These are phyloP conservation scores for Hydrozoanthus tunicans DNA, from an alignment of 64 coral and sea anemone species.

Conservation along the genomic window DNA sequence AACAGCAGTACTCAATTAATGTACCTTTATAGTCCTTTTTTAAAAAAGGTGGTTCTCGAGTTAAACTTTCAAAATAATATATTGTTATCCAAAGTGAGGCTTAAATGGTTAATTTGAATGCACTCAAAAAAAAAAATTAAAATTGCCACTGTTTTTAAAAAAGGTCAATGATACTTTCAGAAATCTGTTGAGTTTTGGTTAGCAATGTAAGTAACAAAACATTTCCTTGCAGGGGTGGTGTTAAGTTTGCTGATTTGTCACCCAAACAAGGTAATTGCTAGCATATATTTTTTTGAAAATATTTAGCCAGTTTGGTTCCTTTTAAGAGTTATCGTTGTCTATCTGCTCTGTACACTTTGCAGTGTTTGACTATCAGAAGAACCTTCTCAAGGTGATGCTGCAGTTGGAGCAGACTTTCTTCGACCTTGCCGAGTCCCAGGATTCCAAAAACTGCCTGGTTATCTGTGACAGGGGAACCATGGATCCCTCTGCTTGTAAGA, in stretches of 20 bases:
- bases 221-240: constrained; percentile 88
- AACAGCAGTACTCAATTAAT: too few relatives aligned
- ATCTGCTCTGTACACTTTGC: constrained; percentile 1
- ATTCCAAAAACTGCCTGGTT: constrained; percentile 69
- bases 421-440: constrained; percentile 69
- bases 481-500: constrained; percentile 98
- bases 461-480: constrained; percentile 98
- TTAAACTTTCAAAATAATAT: too few relatives aligned
- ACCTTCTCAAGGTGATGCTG: constrained; percentile 84
- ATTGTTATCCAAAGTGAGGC: too few relatives aligned
- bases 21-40: too few relatives aligned
- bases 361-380: constrained; percentile 79
- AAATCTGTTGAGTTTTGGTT: too few relatives aligned
- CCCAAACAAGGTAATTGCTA: constrained; percentile 30
- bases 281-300: background rate
- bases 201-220: background rate
- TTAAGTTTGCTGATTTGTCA: constrained; percentile 89
- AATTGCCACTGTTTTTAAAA: too few relatives aligned
- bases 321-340: background rate
- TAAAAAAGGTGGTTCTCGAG: too few relatives aligned
- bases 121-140: too few relatives aligned
- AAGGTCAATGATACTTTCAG: too few relatives aligned
- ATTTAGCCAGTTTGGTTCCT: too few relatives aligned
- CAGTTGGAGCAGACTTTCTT: constrained; percentile 94
- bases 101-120: too few relatives aligned